phyloP scores from a whole-genome alignment of 2,888 invertebrate species.

The Cheilosia pagana region DNA sequence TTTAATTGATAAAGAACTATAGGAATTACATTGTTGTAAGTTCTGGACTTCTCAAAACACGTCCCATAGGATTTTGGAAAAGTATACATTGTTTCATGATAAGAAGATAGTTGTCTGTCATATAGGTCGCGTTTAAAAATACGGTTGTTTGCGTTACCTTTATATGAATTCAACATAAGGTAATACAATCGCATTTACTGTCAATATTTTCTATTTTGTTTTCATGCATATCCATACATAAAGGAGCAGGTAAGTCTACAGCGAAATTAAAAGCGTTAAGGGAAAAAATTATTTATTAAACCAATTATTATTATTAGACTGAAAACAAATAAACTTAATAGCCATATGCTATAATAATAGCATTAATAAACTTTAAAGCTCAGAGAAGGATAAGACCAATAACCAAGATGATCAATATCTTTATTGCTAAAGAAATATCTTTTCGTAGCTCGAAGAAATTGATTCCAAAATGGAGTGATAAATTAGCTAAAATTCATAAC shows the following conservation, averaged over 20 bases:
- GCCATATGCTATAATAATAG: background rate
- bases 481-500: slow-evolving; percentile 2
- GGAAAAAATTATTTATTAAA: background rate
- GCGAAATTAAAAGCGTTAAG: background rate
- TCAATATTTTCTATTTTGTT: slow-evolving; percentile 2
- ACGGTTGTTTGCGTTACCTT: background rate
- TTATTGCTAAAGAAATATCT: slow-evolving; percentile 11
- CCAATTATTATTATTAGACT: too few species aligned
- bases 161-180: background rate
- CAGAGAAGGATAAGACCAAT: slow-evolving; percentile 64
- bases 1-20: too few species aligned
- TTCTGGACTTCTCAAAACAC: too few species aligned
- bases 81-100: too few species aligned
- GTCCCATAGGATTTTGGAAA: too few species aligned
- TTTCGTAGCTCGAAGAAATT: slow-evolving; percentile 7
- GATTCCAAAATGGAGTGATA: background rate
- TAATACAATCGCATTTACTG: background rate
- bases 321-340: background rate
- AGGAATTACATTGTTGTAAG: too few species aligned
- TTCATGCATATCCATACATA: background rate
- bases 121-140: too few species aligned
- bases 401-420: slow-evolving; percentile 3
- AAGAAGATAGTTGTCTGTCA: too few species aligned
- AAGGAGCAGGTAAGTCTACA: slow-evolving; percentile 54
- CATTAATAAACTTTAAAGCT: slow-evolving; percentile 29